Evolutionary conservation across 1,140 invertebrate genomes (phyloP).

Genomic region (Centruroides sculpturatus): DNA sequence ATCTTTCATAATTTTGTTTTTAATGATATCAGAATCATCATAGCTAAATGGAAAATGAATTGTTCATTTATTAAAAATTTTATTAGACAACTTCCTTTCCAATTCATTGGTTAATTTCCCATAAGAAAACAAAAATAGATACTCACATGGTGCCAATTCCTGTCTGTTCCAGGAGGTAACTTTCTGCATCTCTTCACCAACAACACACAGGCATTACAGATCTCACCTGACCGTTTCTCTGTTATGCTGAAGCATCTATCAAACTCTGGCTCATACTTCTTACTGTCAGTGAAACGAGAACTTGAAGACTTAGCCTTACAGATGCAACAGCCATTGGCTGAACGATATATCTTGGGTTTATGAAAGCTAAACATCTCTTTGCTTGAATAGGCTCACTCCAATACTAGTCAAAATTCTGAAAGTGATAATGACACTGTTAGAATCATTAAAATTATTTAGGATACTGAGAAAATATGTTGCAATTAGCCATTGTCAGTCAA

Average conservation of each 20-base stretch:
- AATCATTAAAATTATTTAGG: too few relatives aligned
- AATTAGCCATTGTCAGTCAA: too few relatives aligned
- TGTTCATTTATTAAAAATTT: too few relatives aligned
- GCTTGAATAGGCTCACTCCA: not conserved
- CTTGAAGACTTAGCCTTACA: slow-evolving; percentile 72
- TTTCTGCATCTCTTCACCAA: slow-evolving; percentile 75
- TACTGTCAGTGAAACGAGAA: slow-evolving; percentile 71
- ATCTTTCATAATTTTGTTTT: too few relatives aligned
- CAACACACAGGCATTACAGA: slow-evolving; percentile 77
- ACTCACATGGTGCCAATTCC: slow-evolving; percentile 74
- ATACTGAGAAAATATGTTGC: too few relatives aligned
- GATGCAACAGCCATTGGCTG: slow-evolving; percentile 69
- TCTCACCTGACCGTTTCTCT: slow-evolving; percentile 58
- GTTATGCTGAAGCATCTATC: slow-evolving; percentile 60
- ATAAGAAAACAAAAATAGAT: not conserved
- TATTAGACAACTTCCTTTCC: too few relatives aligned
- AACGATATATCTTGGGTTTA: slow-evolving; percentile 75
- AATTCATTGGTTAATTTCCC: too few relatives aligned
- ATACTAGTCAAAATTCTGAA: too few relatives aligned
- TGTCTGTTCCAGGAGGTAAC: slow-evolving; percentile 53
- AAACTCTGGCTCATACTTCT: slow-evolving; percentile 73
- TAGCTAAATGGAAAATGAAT: too few relatives aligned
- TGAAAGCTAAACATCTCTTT: slow-evolving; percentile 70
- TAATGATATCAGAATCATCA: too few relatives aligned
- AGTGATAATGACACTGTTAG: too few relatives aligned